phyloP scores from a whole-genome alignment of 64 coral and sea anemone species.

The Montipora foliosa region DNA sequence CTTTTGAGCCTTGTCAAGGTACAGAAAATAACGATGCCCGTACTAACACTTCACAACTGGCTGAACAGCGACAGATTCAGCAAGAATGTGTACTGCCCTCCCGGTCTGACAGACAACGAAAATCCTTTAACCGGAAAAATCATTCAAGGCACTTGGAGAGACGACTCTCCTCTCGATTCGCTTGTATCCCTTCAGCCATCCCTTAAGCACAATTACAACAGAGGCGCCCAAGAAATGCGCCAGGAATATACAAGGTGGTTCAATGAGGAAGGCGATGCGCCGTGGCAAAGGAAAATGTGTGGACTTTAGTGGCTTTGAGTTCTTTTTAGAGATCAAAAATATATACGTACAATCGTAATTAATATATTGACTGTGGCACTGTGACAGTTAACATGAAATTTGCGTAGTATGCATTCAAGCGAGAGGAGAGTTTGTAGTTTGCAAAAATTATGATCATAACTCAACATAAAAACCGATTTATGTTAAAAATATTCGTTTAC shows the following conservation, averaged over 20 bases:
- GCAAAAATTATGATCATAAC: conserved; percentile 32
- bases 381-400: conserved; percentile 1
- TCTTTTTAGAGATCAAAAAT: too few relatives aligned
- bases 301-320: conserved; percentile 14
- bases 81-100: too few relatives aligned
- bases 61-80: too few relatives aligned
- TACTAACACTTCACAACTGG: conserved; percentile 2
- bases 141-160: too few relatives aligned
- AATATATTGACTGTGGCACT: not conserved
- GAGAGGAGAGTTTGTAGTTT: not conserved
- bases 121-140: too few relatives aligned
- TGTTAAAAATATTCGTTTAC: too few relatives aligned
- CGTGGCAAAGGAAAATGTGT: conserved; percentile 30
- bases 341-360: too few relatives aligned
- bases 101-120: too few relatives aligned
- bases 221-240: not conserved
- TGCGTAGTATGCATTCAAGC: not conserved
- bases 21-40: conserved; percentile 18
- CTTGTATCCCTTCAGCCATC: not conserved
- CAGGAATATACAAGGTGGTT: conserved; percentile 11
- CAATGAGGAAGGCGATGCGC: conserved; percentile 19
- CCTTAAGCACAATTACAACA: too few relatives aligned
- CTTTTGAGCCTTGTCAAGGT: not conserved
- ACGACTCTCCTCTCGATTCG: too few relatives aligned
- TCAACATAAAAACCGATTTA: conserved; percentile 1